These are phyloP conservation scores for Siniperca undulata DNA, from an alignment of 2,797 vertebrate genomes.

Conservation along the genomic window DNA sequence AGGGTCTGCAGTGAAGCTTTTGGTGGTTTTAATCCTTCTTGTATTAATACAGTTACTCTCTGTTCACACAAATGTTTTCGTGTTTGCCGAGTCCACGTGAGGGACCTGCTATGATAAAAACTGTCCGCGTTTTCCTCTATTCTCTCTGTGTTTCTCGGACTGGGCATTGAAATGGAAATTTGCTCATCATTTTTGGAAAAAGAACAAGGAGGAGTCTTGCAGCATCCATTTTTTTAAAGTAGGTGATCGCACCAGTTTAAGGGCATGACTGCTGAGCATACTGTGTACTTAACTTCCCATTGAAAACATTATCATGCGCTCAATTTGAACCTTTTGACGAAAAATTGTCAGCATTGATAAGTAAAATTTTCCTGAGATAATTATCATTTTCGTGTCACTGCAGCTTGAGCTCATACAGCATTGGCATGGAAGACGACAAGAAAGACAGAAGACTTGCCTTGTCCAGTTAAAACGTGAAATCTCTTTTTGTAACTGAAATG, in stretches of 20 bases:
- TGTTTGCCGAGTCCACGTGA: too few species aligned
- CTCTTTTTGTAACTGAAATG: background rate
- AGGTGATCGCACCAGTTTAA: background rate
- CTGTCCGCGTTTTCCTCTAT: background rate
- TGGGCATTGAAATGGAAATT: background rate
- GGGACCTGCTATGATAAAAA: too few species aligned
- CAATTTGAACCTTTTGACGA: background rate
- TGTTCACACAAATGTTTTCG: too few species aligned
- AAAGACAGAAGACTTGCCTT: background rate
- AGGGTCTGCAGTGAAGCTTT: background rate
- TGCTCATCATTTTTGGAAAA: background rate
- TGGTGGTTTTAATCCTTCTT: background rate
- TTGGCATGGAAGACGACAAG: background rate
- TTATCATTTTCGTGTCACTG: background rate
- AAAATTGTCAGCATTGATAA: background rate
- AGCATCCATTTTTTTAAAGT: background rate
- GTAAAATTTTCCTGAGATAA: constrained; percentile 9
- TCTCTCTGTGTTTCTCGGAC: too few species aligned
- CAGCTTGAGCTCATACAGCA: background rate
- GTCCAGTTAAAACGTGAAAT: background rate
- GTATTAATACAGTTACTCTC: too few species aligned
- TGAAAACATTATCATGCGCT: background rate
- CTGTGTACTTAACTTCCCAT: background rate
- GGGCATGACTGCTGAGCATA: background rate
- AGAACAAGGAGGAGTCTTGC: background rate